Evolutionary conservation across 2,888 invertebrate genomes (phyloP).

Genomic region (Anthrax anthrax): DNA sequence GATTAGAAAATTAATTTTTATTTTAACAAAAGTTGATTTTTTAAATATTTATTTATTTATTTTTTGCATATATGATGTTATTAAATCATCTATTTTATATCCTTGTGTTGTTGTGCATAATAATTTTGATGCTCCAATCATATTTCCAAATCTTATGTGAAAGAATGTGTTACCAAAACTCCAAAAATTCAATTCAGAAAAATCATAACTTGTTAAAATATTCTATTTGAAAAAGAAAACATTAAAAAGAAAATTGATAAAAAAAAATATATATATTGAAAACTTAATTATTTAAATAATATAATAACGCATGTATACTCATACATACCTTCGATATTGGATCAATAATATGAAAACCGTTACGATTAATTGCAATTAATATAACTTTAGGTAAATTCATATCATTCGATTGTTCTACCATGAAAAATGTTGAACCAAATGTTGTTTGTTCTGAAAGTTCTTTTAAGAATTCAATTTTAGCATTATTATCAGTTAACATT

Average conservation of each 20-base stretch:
- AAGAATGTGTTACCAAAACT: slow-evolving; percentile 91
- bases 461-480: slow-evolving; percentile 69
- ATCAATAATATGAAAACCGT: slow-evolving; percentile 82
- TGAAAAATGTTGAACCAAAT: slow-evolving; percentile 92
- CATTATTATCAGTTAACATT: slow-evolving; percentile 40
- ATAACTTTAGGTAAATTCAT: slow-evolving; percentile 73
- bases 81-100: slow-evolving; percentile 92
- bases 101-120: slow-evolving; percentile 85
- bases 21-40: no score
- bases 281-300: no score
- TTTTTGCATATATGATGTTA: slow-evolving; percentile 90
- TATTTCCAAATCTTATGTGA: slow-evolving; percentile 89
- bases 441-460: slow-evolving; percentile 48
- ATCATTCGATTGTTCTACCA: slow-evolving; percentile 83
- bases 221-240: slow-evolving; percentile 40
- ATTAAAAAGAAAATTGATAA: slow-evolving; percentile 4
- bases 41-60: no score
- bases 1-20: no score
- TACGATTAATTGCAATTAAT: slow-evolving; percentile 77
- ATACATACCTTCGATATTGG: slow-evolving; percentile 64
- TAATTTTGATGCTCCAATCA: slow-evolving; percentile 75
- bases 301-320: not conserved
- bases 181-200: slow-evolving; percentile 85
- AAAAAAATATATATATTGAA: no score
- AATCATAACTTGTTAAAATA: slow-evolving; percentile 68